These are phyloP conservation scores for Ooceraea biroi DNA, from an alignment of 1,140 invertebrate species.

Conservation along the genomic window DNA sequence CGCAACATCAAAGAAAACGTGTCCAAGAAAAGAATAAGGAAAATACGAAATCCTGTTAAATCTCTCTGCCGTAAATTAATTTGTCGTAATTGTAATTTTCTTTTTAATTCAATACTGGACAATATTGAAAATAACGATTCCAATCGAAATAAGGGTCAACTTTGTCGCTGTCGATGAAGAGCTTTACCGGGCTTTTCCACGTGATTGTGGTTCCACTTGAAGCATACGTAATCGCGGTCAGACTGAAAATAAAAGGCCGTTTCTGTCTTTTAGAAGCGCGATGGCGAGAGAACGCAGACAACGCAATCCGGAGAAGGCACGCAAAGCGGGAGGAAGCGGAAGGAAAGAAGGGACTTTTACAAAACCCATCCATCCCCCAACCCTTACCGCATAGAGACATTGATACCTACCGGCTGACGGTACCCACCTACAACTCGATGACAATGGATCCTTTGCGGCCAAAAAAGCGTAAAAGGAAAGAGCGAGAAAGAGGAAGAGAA, in stretches of 20 bases:
- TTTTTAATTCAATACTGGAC: too few species aligned
- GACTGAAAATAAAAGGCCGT: slow-evolving; percentile 40
- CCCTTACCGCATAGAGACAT: slow-evolving; percentile 75
- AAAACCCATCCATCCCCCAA: slow-evolving; percentile 74
- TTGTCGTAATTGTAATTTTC: not conserved
- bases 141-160: not conserved
- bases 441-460: slow-evolving; percentile 84
- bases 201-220: slow-evolving; percentile 44
- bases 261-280: slow-evolving; percentile 67
- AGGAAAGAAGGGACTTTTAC: slow-evolving; percentile 72
- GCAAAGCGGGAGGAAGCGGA: slow-evolving; percentile 52
- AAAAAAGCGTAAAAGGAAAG: slow-evolving; percentile 82
- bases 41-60: not conserved
- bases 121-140: too few species aligned
- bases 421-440: slow-evolving; percentile 80
- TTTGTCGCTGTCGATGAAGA: not conserved
- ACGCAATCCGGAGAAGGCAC: slow-evolving; percentile 13
- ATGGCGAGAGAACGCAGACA: slow-evolving; percentile 14
- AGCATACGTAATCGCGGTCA: slow-evolving; percentile 55
- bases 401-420: slow-evolving; percentile 80
- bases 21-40: not conserved
- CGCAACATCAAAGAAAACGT: slow-evolving; percentile 28
- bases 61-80: not conserved
- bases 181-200: slow-evolving; percentile 15
- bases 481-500: slow-evolving; percentile 62